Conservation (phyloP, 2,113 vertebrate species). For the Epinephelus cyanopodus region DNA sequence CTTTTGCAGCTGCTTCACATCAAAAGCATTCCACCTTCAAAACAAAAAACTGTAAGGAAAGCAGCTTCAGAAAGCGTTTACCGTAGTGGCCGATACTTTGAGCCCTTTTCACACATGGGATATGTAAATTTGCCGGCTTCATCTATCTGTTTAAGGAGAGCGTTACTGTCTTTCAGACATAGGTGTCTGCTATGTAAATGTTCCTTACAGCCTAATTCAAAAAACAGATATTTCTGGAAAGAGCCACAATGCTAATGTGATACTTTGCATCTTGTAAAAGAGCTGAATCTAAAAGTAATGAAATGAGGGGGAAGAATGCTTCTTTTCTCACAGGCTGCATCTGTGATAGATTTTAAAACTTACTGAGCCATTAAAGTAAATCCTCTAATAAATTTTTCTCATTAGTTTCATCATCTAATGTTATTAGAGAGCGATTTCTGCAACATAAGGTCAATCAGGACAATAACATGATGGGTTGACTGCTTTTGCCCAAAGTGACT, state of each 20-base stretch:
- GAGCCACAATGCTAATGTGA: background rate
- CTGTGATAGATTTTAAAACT: constrained; percentile 2
- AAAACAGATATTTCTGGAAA: background rate
- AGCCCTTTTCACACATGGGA: constrained; percentile 8
- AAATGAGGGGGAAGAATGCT: background rate
- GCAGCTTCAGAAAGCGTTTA: background rate
- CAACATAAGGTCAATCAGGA: background rate
- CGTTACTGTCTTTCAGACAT: background rate
- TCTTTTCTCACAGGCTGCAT: background rate
- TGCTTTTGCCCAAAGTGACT: background rate
- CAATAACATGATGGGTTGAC: background rate
- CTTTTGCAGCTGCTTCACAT: constrained; percentile 32
- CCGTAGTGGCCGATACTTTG: background rate
- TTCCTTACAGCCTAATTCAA: background rate
- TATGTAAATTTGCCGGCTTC: background rate
- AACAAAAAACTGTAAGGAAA: constrained; percentile 10
- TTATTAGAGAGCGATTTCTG: background rate
- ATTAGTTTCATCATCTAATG: constrained; percentile 2
- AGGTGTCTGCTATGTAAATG: background rate
- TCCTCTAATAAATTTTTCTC: background rate
- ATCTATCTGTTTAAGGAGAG: background rate
- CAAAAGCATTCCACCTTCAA: constrained; percentile 45
- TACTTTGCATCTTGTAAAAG: background rate
- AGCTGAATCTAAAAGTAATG: background rate
- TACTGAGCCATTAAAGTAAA: background rate